Conservation (phyloP, 2,888 invertebrate genomes). For the Crocallis elinguaria region DNA sequence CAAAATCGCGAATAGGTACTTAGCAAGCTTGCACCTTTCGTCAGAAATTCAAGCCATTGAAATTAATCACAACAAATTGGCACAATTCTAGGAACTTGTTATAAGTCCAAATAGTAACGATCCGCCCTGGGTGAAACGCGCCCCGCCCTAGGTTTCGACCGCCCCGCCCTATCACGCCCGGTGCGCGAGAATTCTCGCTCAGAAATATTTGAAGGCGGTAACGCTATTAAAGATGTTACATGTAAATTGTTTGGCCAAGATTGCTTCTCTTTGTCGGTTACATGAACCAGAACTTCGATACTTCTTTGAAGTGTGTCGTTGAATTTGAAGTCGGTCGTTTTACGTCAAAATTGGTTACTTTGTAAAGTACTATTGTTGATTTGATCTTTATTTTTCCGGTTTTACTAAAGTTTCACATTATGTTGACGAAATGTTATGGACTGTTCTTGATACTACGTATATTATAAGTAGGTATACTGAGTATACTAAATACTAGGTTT, state of each 20-base stretch:
- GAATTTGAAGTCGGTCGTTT: not conserved
- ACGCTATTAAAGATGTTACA: conserved; percentile 46
- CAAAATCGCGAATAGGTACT: conserved; percentile 19
- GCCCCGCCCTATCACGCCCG: conserved; percentile 76
- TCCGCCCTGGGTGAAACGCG: conserved; percentile 13
- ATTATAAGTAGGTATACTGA: too few relatives aligned
- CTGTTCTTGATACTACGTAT: too few relatives aligned
- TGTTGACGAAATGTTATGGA: too few relatives aligned
- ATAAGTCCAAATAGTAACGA: conserved; percentile 52
- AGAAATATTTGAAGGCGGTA: conserved; percentile 38
- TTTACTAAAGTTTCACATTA: too few relatives aligned
- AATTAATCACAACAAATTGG: conserved; percentile 74
- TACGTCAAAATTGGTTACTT: not conserved
- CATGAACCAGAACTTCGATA: conserved; percentile 22
- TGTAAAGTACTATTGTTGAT: not conserved
- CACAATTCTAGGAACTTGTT: conserved; percentile 56
- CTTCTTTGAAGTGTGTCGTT: conserved; percentile 16
- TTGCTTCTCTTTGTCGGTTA: conserved; percentile 48
- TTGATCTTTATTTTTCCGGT: too few relatives aligned
- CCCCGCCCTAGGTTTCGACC: conserved; percentile 59
- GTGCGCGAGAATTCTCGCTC: conserved; percentile 37
- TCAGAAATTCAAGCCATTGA: conserved; percentile 48
- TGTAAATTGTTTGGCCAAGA: conserved; percentile 69
- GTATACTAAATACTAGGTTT: too few relatives aligned
- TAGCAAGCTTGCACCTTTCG: conserved; percentile 49